phyloP scores from a whole-genome alignment of 2,113 vertebrate genomes.

The Anoplopoma fimbria region DNA sequence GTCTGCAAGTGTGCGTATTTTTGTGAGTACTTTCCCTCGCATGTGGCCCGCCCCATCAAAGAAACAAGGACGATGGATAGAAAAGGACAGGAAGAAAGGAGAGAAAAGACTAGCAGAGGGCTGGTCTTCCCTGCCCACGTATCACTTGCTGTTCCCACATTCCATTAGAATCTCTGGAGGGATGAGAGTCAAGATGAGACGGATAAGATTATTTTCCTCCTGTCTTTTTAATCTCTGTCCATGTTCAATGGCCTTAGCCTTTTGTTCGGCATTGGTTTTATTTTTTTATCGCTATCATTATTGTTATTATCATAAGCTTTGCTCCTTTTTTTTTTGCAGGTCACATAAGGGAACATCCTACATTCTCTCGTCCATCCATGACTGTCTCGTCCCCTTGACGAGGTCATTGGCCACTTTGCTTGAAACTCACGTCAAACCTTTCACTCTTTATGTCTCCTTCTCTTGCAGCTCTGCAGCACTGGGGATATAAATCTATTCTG shows the following conservation, averaged over 20 bases:
- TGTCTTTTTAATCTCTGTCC: slow-evolving; percentile 41
- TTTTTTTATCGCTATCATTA: neutral
- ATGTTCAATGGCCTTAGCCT: slow-evolving; percentile 12
- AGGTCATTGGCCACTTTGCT: neutral
- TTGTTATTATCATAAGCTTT: neutral
- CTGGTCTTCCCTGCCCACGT: slow-evolving; percentile 69
- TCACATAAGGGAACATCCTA: too few species aligned
- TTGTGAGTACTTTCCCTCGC: slow-evolving; percentile 27
- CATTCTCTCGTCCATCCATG: too few species aligned
- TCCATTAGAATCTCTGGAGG: slow-evolving; percentile 71
- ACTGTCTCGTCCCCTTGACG: neutral
- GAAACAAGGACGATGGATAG: slow-evolving; percentile 47
- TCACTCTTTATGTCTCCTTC: neutral
- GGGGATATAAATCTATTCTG: slow-evolving; percentile 1
- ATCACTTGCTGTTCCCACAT: slow-evolving; percentile 74
- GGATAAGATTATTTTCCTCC: slow-evolving; percentile 67
- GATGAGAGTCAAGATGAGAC: slow-evolving; percentile 63
- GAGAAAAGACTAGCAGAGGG: slow-evolving; percentile 61
- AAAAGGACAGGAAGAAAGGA: slow-evolving; percentile 58
- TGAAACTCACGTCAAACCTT: neutral
- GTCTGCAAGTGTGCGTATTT: slow-evolving; percentile 37
- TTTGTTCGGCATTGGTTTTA: neutral
- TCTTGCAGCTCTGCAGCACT: neutral
- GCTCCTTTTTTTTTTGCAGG: too few species aligned
- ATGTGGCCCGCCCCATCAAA: slow-evolving; percentile 45